A percentile compares a stretch with the other conserved stretches of the same genome.
These are phyloP conservation scores for Coregonus ussuriensis DNA, from an alignment of 2,797 vertebrate genomes.

Conservation along the genomic window DNA sequence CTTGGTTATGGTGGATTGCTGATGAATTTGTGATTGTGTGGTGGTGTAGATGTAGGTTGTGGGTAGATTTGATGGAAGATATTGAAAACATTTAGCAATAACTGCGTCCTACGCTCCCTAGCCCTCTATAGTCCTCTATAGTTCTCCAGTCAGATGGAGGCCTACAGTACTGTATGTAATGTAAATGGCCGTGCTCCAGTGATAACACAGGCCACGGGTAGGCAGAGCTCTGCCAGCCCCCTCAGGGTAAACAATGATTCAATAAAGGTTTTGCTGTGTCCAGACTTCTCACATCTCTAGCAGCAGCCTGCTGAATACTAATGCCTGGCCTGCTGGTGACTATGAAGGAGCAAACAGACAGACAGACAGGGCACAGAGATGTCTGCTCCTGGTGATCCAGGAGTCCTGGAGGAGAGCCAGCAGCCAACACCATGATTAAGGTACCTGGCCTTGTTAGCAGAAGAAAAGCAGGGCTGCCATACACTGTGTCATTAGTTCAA, in stretches of 20 bases:
- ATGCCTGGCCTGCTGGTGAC: neutral
- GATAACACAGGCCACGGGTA: neutral
- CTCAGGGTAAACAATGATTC: neutral
- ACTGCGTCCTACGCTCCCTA: neutral
- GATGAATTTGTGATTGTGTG: neutral
- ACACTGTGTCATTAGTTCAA: conserved; percentile 3
- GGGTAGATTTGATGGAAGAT: neutral
- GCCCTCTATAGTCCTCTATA: neutral
- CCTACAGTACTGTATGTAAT: neutral
- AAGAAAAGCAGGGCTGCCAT: neutral
- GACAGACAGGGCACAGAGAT: neutral
- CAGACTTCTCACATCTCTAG: neutral
- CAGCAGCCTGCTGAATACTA: neutral
- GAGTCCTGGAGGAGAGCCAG: neutral
- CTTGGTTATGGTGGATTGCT: neutral
- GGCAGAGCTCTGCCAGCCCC: neutral
- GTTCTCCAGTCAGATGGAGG: neutral
- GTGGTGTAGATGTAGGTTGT: neutral
- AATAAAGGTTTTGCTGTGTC: neutral
- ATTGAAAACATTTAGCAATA: neutral
- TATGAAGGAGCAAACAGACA: neutral
- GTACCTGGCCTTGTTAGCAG: neutral
- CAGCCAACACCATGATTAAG: neutral
- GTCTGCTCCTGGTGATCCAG: neutral
- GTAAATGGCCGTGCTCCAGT: neutral